These are phyloP conservation scores for Microplitis demolitor DNA, from an alignment of 1,140 invertebrate genomes.

Conservation along the genomic window DNA sequence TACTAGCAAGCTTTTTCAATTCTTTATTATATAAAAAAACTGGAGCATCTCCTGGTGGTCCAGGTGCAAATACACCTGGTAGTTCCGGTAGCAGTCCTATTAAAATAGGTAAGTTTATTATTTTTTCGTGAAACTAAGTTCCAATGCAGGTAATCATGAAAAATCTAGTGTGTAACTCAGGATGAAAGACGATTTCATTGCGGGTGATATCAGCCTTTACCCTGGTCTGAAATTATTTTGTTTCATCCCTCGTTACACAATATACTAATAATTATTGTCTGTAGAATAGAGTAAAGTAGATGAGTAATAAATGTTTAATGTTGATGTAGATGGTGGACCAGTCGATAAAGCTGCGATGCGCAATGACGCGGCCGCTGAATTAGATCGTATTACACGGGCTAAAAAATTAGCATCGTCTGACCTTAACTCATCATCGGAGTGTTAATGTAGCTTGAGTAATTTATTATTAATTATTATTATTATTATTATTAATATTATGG, in stretches of 20 bases:
- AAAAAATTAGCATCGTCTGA: slow-evolving; percentile 66
- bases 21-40: slow-evolving; percentile 93
- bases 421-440: slow-evolving; percentile 52
- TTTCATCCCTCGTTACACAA: too few species aligned
- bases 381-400: slow-evolving; percentile 82
- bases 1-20: slow-evolving; percentile 98
- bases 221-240: too few species aligned
- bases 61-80: slow-evolving; percentile 48
- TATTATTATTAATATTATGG: too few species aligned
- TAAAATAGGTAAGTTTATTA: slow-evolving; percentile 44
- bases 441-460: slow-evolving; percentile 31
- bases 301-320: background rate
- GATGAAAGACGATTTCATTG: too few species aligned
- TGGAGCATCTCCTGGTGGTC: slow-evolving; percentile 65
- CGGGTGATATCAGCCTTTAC: too few species aligned
- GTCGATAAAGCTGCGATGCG: slow-evolving; percentile 73
- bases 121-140: background rate
- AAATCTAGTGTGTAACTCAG: too few species aligned
- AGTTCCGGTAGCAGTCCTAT: slow-evolving; percentile 50
- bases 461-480: background rate
- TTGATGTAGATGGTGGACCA: slow-evolving; percentile 54
- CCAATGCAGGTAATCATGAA: too few species aligned
- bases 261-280: too few species aligned
- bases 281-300: background rate
- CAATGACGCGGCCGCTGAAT: slow-evolving; percentile 88